Conservation (phyloP, 2,113 vertebrate species). For the Ptyas mucosa region DNA sequence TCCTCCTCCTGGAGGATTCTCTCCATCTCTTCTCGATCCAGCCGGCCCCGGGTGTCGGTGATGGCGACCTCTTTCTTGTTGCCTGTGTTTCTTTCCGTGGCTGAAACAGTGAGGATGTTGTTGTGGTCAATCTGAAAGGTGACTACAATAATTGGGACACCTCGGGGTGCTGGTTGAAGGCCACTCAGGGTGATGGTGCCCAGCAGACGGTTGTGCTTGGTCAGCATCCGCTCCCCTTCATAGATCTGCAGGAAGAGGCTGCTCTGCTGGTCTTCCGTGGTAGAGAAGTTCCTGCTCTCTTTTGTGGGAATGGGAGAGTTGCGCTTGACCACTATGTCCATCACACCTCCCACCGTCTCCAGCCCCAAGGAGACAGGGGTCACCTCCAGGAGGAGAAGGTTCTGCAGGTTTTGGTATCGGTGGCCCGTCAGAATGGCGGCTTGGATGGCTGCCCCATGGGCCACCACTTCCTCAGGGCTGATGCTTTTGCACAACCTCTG, state of each 20-base stretch:
- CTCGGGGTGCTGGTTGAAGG: constrained; percentile 77
- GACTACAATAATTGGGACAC: constrained; percentile 78
- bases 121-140: constrained; percentile 80
- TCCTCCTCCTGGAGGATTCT: constrained; percentile 40
- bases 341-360: constrained; percentile 78
- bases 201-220: constrained; percentile 78
- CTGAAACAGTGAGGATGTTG: constrained; percentile 80
- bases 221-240: constrained; percentile 79
- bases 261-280: constrained; percentile 71
- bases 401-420: constrained; percentile 77
- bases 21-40: constrained; percentile 44
- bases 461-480: constrained; percentile 74
- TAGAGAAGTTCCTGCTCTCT: constrained; percentile 79
- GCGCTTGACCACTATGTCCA: constrained; percentile 77
- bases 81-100: constrained; percentile 77
- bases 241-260: constrained; percentile 78
- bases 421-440: constrained; percentile 77
- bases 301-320: constrained; percentile 66
- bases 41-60: constrained; percentile 29
- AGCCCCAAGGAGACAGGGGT: constrained; percentile 77
- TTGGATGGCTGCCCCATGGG: constrained; percentile 74
- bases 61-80: constrained; percentile 33
- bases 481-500: constrained; percentile 71
- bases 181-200: constrained; percentile 77
- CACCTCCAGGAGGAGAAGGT: constrained; percentile 75